phyloP scores from a whole-genome alignment of 1,140 invertebrate species.

The Drosophila nebulosa region DNA sequence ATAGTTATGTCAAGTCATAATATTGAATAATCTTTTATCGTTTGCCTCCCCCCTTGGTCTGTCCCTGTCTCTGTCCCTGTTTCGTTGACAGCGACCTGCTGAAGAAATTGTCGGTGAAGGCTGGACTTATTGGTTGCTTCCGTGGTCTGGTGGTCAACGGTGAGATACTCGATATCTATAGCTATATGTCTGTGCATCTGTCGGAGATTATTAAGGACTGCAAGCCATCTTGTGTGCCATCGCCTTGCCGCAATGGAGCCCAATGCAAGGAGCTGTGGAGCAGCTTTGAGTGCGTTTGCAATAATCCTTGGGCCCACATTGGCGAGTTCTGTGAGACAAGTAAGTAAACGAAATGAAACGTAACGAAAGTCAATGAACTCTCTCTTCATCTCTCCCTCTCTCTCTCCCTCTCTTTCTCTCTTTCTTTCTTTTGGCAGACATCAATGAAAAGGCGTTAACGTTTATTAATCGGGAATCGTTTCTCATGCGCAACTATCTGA shows the following conservation, averaged over 20 bases:
- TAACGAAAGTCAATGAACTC: not conserved
- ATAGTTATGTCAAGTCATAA: constrained; percentile 65
- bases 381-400: not conserved
- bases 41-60: constrained; percentile 18
- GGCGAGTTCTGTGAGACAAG: constrained; percentile 94
- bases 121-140: constrained; percentile 96
- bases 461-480: constrained; percentile 91
- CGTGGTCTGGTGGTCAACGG: constrained; percentile 95
- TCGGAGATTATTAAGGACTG: constrained; percentile 96
- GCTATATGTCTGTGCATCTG: constrained; percentile 95
- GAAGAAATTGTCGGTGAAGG: constrained; percentile 89
- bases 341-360: constrained; percentile 83
- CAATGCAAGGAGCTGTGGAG: constrained; percentile 96
- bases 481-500: constrained; percentile 89
- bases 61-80: not conserved
- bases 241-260: constrained; percentile 95
- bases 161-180: constrained; percentile 93
- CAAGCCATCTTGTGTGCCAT: constrained; percentile 95
- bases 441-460: constrained; percentile 94
- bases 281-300: constrained; percentile 93
- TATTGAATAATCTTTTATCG: constrained; percentile 36
- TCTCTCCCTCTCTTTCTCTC: not conserved
- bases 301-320: constrained; percentile 94
- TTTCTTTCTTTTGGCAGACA: constrained; percentile 84
- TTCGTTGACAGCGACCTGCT: constrained; percentile 86